Percentiles rank a stretch among this genome's conserved stretches.
These are phyloP conservation scores for Astyanax mexicanus DNA, from an alignment of 2,797 vertebrate species.

Conservation along the genomic window DNA sequence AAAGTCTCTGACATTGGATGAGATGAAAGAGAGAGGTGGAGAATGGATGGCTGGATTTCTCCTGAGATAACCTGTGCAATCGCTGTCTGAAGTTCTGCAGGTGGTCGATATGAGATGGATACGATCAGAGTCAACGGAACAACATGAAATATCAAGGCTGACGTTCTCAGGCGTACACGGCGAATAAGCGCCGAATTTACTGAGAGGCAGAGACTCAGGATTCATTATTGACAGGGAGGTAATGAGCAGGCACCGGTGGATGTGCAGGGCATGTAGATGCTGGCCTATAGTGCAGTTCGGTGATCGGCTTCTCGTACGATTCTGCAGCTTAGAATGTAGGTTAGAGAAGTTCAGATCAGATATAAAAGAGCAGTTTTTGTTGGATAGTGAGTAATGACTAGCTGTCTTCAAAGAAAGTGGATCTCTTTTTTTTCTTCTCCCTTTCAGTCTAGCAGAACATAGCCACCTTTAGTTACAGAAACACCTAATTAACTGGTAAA, in stretches of 20 bases:
- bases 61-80: conserved; percentile 14
- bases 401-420: not conserved
- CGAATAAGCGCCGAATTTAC: not conserved
- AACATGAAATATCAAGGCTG: conserved; percentile 34
- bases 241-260: conserved; percentile 1
- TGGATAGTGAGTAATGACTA: not conserved
- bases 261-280: not conserved
- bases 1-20: not conserved
- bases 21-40: conserved; percentile 11
- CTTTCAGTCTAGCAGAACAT: no score
- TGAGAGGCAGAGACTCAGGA: not conserved
- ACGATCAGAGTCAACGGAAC: conserved; percentile 14
- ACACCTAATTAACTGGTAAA: no score
- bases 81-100: conserved; percentile 38
- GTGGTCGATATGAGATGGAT: conserved; percentile 38
- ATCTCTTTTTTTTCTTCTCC: not conserved
- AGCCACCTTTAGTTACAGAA: no score
- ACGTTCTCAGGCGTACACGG: conserved; percentile 7
- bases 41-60: conserved; percentile 16
- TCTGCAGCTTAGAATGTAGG: not conserved
- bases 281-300: not conserved
- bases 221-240: conserved; percentile 12
- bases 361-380: not conserved
- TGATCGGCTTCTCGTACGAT: not conserved
- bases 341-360: not conserved